Percentiles rank a stretch among this genome's conserved stretches.
These are phyloP conservation scores for Aricia artaxerxes DNA, from an alignment of 2,888 invertebrate genomes.

Conservation along the genomic window DNA sequence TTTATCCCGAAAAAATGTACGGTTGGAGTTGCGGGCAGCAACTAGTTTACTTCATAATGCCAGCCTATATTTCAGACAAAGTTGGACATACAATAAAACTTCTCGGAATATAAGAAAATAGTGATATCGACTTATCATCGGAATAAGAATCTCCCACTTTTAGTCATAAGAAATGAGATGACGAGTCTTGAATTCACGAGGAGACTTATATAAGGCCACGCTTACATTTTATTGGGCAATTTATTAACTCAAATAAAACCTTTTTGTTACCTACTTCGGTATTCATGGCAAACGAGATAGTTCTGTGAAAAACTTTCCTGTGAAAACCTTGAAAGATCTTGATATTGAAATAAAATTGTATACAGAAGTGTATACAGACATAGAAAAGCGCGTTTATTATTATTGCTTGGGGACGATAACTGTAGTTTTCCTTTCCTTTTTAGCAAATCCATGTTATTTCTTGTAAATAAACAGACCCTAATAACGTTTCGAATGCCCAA, in stretches of 20 bases:
- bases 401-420: background rate
- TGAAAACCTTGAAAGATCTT: background rate
- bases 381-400: background rate
- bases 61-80: background rate
- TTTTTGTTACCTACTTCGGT: background rate
- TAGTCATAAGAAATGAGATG: background rate
- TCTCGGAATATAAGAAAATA: slow-evolving; percentile 14
- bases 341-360: no score
- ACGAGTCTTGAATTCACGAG: background rate
- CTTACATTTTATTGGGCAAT: slow-evolving; percentile 8
- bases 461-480: background rate
- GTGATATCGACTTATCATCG: background rate
- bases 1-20: no score
- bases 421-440: background rate
- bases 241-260: slow-evolving; percentile 16
- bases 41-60: no score
- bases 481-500: background rate
- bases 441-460: background rate
- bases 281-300: background rate
- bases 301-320: background rate
- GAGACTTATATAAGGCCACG: slow-evolving; percentile 9
- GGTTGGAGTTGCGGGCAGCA: no score
- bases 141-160: background rate
- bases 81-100: background rate
- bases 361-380: no score